Evolutionary conservation across 2,113 vertebrate species (phyloP).

Genomic region (Tachysurus fulvidraco): DNA sequence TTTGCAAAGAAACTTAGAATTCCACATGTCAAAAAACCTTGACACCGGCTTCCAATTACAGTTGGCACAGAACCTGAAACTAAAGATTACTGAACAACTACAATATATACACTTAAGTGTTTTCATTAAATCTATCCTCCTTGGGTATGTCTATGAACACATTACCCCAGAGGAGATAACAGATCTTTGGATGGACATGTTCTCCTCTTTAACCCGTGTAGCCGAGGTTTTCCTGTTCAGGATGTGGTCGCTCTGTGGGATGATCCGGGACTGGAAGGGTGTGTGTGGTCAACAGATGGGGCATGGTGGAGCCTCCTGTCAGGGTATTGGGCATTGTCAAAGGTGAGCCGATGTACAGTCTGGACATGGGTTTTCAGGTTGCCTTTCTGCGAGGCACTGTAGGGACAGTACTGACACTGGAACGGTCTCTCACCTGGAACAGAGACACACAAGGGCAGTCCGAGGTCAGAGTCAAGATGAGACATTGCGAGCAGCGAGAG

Average conservation of each 20-base stretch:
- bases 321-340: constrained; percentile 60
- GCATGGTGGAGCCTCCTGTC: constrained; percentile 54
- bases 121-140: constrained; percentile 4
- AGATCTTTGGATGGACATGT: constrained; percentile 19
- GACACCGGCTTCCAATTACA: constrained; percentile 19
- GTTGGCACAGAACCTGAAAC: constrained; percentile 38
- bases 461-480: constrained; percentile 49
- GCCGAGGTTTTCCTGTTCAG: constrained; percentile 18
- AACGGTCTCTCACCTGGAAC: constrained; percentile 78
- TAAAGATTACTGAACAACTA: constrained; percentile 4
- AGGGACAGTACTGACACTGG: constrained; percentile 76
- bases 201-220: constrained; percentile 32
- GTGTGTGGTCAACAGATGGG: constrained; percentile 52
- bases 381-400: constrained; percentile 87
- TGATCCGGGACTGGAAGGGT: constrained; percentile 35
- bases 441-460: constrained; percentile 56
- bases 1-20: constrained; percentile 8
- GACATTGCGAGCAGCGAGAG: constrained; percentile 28
- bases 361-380: constrained; percentile 73
- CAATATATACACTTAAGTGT: constrained; percentile 12
- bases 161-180: background rate
- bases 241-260: constrained; percentile 28
- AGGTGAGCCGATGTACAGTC: constrained; percentile 57
- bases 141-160: constrained; percentile 2
- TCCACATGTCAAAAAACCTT: background rate